Conservation (phyloP, 2,888 invertebrate species). For the Amiota minor region DNA sequence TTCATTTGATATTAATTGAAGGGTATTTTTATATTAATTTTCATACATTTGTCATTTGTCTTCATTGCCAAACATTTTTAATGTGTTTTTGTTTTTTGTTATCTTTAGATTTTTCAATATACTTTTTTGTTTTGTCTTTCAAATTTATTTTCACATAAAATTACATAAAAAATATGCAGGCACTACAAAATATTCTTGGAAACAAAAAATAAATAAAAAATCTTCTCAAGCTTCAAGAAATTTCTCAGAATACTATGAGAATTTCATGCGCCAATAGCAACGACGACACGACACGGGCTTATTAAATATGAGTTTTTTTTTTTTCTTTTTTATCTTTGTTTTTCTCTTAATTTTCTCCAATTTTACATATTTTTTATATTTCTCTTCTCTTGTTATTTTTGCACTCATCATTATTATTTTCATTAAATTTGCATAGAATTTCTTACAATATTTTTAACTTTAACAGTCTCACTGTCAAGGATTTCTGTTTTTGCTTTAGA, state of each 20-base stretch:
- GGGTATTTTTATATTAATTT: neutral
- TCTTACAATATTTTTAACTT: neutral
- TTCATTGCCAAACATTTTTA: neutral
- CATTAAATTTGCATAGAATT: constrained; percentile 25
- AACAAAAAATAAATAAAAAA: neutral
- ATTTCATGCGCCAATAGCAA: neutral
- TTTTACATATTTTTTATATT: constrained; percentile 1
- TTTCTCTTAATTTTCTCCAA: constrained; percentile 6
- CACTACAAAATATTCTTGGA: neutral
- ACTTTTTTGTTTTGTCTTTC: neutral
- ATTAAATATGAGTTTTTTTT: constrained; percentile 22
- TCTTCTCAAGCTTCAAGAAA: constrained; percentile 5
- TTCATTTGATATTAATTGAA: too few relatives aligned
- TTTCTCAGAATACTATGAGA: neutral
- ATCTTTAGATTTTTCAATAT: neutral
- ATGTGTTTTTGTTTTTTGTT: neutral
- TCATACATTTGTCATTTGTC: neutral
- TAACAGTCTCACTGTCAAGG: neutral
- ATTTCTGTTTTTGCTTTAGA: neutral
- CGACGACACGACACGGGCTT: constrained; percentile 6
- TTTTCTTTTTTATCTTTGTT: constrained; percentile 4
- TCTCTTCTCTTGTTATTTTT: constrained; percentile 13
- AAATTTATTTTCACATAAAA: constrained; percentile 5
- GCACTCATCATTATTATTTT: neutral
- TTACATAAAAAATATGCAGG: constrained; percentile 11